Conservation (phyloP, 2,797 vertebrate species). For the Varecia variegata region DNA sequence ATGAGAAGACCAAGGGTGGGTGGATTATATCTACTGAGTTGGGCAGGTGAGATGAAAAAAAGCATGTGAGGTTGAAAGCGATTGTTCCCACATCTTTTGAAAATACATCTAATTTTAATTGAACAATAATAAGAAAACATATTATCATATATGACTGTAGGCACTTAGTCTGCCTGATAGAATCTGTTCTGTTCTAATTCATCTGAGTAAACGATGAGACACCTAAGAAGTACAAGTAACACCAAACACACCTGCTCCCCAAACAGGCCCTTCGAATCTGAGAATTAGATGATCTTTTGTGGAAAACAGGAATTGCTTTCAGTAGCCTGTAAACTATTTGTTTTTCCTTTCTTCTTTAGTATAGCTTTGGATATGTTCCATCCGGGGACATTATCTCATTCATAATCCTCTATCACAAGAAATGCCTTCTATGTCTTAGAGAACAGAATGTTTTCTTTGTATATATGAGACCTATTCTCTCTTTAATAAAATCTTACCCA, state of each 20-base stretch:
- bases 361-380: conserved; percentile 76
- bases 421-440: conserved; percentile 77
- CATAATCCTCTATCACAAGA: conserved; percentile 81
- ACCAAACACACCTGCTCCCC: conserved; percentile 7
- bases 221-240: background rate
- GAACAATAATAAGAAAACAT: background rate
- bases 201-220: conserved; percentile 38
- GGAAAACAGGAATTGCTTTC: conserved; percentile 71
- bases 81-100: background rate
- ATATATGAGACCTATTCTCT: conserved; percentile 78
- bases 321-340: conserved; percentile 82
- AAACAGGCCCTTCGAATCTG: conserved; percentile 65
- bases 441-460: conserved; percentile 81
- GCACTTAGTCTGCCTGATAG: conserved; percentile 21
- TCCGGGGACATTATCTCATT: conserved; percentile 82
- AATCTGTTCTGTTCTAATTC: conserved; percentile 47
- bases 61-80: background rate
- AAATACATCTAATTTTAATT: conserved; percentile 56
- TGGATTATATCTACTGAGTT: background rate
- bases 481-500: conserved; percentile 85
- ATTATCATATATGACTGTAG: conserved; percentile 14
- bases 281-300: conserved; percentile 68
- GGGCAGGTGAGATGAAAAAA: background rate
- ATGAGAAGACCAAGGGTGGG: background rate
- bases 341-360: conserved; percentile 75